Percentiles rank a stretch among this genome's conserved stretches.
Evolutionary conservation across 2,888 invertebrate species (phyloP).

Genomic region (Pseudoips prasinana): DNA sequence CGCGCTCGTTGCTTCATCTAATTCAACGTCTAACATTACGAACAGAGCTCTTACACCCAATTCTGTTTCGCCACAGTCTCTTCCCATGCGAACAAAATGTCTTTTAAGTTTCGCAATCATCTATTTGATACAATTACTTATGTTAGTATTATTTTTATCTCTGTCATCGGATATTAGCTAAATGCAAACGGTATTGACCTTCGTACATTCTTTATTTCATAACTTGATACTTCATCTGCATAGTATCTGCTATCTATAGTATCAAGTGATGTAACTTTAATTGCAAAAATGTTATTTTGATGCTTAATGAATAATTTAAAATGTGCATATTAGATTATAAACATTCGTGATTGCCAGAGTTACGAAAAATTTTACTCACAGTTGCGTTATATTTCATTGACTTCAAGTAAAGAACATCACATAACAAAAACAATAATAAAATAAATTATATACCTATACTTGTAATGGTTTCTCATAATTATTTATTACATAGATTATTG

Average conservation of each 20-base stretch:
- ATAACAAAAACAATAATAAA: no score
- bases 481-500: no score
- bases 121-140: constrained; percentile 29
- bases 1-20: constrained; percentile 50
- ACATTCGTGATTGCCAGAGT: no score
- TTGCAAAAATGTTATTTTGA: constrained; percentile 28
- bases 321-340: no score
- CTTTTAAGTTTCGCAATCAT: constrained; percentile 38
- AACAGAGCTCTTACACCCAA: constrained; percentile 44
- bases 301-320: constrained; percentile 3
- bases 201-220: constrained; percentile 43
- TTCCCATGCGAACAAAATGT: constrained; percentile 54
- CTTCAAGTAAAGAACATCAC: no score
- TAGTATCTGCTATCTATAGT: constrained; percentile 4
- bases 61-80: constrained; percentile 49
- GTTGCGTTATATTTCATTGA: no score
- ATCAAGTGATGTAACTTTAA: constrained; percentile 32
- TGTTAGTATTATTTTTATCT: constrained; percentile 25
- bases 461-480: no score
- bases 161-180: constrained; percentile 42
- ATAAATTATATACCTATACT: no score
- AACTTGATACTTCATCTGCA: constrained; percentile 31
- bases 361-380: no score
- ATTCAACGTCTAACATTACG: constrained; percentile 38
- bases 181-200: constrained; percentile 41